Base-by-base conservation (phyloP, 1,140 invertebrate genomes). In the Battus philenor region DNA sequence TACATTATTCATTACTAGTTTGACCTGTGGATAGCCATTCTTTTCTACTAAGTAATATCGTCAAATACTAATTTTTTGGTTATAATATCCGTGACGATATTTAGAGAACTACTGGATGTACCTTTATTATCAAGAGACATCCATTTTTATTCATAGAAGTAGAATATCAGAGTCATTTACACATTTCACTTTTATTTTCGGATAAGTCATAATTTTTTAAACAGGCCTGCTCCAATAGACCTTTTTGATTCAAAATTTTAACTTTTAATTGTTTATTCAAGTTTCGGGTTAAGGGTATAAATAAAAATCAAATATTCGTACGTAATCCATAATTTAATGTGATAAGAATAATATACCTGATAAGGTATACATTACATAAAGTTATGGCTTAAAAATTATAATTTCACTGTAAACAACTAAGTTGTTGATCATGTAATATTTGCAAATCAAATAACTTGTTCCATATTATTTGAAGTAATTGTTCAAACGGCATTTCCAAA, bases 281-380 rank as follows among this genome's bases (percentile, higher is more conserved):
- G n/a, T n/a, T n/a, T n/a, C n/a, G n/a, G n/a, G n/a, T n/a, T n/a
- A n/a, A 32, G 7, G 6, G 6, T 20, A 3, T 6, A 73, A 80
- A 73, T 66, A 58, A 82, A 67, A 70, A 11, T 44, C 45, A 39
- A 10, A 33, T 34, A 43, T 70, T 67, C 60, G 55, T 75, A 68
- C 60, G 55, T 75, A 71, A 70, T 81, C 66, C 57, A 81, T 79
- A 83, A 80, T 80, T 81, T 84, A 81, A 80, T 81, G 68, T 73
- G 64, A 80, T 72, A 79, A 77, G 67, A 67, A 71, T 77, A 72
- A 64, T 56, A 76, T 76, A 80, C 70, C 70, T 49, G 61, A 50
- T 44, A 48, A 65, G 64, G 66, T 76, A 72, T 68, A 60, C 70
- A n/a, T 70, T 73, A 77, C 56, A 60, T 59, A 70, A 57, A 62